Base-by-base conservation (phyloP, 2,797 vertebrate genomes). In the Phylloscopus collybita region DNA sequence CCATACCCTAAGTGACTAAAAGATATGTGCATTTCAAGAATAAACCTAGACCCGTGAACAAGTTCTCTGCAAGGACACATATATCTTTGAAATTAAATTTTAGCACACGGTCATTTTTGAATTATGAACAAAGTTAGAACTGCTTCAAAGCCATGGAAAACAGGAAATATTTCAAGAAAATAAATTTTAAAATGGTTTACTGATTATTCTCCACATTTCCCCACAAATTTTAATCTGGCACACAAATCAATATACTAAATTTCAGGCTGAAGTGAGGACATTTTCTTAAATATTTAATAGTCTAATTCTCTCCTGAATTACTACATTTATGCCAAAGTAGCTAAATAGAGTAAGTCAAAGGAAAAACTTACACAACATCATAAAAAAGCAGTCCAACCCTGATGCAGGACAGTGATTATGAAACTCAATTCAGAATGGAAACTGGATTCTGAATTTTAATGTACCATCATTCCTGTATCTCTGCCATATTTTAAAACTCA, bases 281-380 rank as follows among this genome's bases (percentile, higher is more conserved):
- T 86, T 93, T 93, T 73, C 76, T 81, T 94, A 59, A 96, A 96
- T 94, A 88, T 90, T 93, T 96, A 90, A 86, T 86, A 80, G 59
- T 64, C 54, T 88, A 84, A 88, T 95, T 93, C 91, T 84, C 59
- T 62, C 14, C 34, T 75, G 75, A 93, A 93, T 94, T 90, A 88
- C 44, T 45, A 72, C 30, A 81, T 93, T 92, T 91, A 86, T 80
- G 90, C 36, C 62, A 67, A 88, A 94, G 82, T 66, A 91, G 42
- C 40, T 80, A 81, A 92, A 88, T 6, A 91, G 73, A 91, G 36
- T 42, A 90, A 96, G 59, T 88, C 51, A 26, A 75, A 76, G 66
- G 59, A 66, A 95, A 91, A 95, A 38, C 56, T 70, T 83, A 66
- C 1, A 88, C 53, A 91, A 79, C 29, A 38, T 32, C 66, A 70